phyloP scores from a whole-genome alignment of 1,140 invertebrate genomes.

The Bombus superbus region DNA sequence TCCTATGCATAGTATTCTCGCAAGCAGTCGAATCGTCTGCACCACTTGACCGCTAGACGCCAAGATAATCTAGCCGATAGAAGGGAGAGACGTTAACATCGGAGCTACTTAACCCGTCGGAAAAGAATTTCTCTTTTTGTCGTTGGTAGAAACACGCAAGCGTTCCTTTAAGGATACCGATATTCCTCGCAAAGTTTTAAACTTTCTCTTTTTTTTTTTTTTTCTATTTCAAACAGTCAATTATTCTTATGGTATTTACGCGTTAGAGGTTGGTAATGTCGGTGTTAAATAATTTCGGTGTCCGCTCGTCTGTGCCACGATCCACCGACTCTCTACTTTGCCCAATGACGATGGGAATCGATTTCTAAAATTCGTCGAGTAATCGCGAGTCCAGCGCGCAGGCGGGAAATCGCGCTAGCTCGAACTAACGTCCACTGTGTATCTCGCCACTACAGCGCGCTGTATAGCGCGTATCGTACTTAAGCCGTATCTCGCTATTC shows the following conservation, averaged over 20 bases:
- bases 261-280: too few species aligned
- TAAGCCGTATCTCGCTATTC: conserved; percentile 24
- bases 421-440: neutral
- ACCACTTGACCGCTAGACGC: too few species aligned
- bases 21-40: too few species aligned
- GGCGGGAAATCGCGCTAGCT: neutral
- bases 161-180: too few species aligned
- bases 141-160: too few species aligned
- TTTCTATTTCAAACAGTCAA: too few species aligned
- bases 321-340: conserved; percentile 16
- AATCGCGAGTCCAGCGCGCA: conserved; percentile 3
- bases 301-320: neutral
- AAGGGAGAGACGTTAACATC: neutral
- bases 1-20: too few species aligned
- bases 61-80: neutral
- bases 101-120: too few species aligned
- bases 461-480: conserved; percentile 31
- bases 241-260: too few species aligned
- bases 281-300: neutral
- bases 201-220: too few species aligned
- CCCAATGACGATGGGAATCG: neutral
- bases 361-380: neutral
- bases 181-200: too few species aligned
- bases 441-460: neutral
- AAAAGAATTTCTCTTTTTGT: too few species aligned